Base-by-base conservation (phyloP, 1,140 invertebrate species). In the Euwallacea fornicatus region DNA sequence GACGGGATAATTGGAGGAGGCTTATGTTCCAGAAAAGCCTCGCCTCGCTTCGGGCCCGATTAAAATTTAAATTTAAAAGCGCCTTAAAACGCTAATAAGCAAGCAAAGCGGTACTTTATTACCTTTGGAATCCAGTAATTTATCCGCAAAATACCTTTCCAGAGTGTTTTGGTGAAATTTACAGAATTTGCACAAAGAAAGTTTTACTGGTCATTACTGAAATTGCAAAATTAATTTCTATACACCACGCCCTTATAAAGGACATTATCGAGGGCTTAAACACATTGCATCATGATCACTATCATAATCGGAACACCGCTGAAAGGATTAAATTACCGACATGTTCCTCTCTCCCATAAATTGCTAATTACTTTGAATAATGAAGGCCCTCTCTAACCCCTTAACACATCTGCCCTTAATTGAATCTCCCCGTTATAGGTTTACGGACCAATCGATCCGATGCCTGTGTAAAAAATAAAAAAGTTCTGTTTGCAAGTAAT, bases 31-130 rank as follows among this genome's bases (percentile, higher is more conserved):
- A 58, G 41, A 66, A 66, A 15, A 43, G 41, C 16, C 53, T 7
- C 13, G 54, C 11, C 33, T 7, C 42, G 54, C 10, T 54, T 15
- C 54, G 9, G 53, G 13, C 53, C 43, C 66, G 66, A 46, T 60
- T 68, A 68, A 68, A 68, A 68, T 68, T 68, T 68, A 68, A 68
- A 68, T 68, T 68, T 68, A 59, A 68, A 68, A 68, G 66, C 66
- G 7, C 66, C 56, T 47, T 66, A 54, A 66, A 66, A 66, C 46
- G 42, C 66, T 68, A 60, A 59, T 68, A 68, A 68, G 56, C 66
- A 68, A 43, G 66, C 66, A 47, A 68, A 68, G 66, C 43, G 66
- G 13, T 50, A 68, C 66, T 68, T 68, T 68, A 68, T 68, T 68
- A 68, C 66, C 13, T 59, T 66, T 47, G 60, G 47, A 53, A 68